Evolutionary conservation across 1,140 invertebrate genomes (phyloP).

Genomic region (Atopsyche davidsoni): DNA sequence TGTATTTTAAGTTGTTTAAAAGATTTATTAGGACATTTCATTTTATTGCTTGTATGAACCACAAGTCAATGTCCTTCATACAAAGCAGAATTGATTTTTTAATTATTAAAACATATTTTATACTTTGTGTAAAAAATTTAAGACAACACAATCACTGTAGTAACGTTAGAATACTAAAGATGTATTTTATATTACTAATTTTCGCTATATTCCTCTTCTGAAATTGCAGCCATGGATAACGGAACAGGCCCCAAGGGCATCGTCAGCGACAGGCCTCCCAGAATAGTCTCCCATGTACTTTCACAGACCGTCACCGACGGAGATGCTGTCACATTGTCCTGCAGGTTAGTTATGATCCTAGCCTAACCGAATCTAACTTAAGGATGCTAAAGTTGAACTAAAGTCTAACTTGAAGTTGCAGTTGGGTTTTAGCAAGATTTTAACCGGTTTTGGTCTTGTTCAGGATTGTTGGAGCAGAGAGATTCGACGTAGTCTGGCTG

Average conservation of each 20-base stretch:
- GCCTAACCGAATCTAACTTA: neutral
- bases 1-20: too few species aligned
- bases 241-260: constrained; percentile 34
- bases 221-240: constrained; percentile 58
- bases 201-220: constrained; percentile 5
- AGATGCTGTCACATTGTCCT: constrained; percentile 75
- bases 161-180: neutral
- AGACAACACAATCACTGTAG: too few species aligned
- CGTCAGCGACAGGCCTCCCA: constrained; percentile 64
- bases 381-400: too few species aligned
- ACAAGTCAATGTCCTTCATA: too few species aligned
- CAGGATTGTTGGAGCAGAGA: constrained; percentile 77
- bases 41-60: too few species aligned
- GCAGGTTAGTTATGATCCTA: constrained; percentile 40
- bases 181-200: neutral
- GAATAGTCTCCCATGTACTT: constrained; percentile 75
- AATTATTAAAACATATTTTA: too few species aligned
- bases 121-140: too few species aligned
- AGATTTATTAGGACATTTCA: too few species aligned
- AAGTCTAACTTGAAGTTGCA: too few species aligned
- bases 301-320: constrained; percentile 81
- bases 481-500: constrained; percentile 91
- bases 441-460: constrained; percentile 10
- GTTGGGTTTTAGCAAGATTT: too few species aligned
- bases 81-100: too few species aligned